Conservation (phyloP, 2,113 vertebrate species). For the Ailurus styani region DNA sequence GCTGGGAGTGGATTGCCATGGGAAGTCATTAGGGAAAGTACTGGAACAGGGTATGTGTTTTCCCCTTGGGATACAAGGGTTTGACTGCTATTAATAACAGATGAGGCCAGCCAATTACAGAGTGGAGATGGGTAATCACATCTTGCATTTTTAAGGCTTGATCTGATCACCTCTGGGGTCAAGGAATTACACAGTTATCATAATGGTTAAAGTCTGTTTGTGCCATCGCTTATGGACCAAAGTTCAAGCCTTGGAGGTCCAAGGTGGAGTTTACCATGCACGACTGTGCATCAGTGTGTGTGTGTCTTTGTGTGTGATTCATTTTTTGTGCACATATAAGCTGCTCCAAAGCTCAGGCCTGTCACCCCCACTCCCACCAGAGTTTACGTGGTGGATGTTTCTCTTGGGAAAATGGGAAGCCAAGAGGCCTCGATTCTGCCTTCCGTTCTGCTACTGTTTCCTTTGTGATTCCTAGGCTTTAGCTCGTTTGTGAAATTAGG, state of each 20-base stretch:
- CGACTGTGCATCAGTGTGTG: no score
- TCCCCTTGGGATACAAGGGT: neutral
- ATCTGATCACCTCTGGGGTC: conserved; percentile 43
- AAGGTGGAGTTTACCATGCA: neutral
- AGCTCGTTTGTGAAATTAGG: neutral
- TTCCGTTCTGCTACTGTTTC: neutral
- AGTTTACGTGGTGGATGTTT: neutral
- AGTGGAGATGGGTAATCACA: neutral
- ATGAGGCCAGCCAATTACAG: neutral
- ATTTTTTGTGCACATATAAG: neutral
- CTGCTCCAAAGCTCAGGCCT: neutral
- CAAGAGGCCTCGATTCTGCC: neutral
- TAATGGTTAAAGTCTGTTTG: neutral
- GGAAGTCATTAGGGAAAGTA: neutral
- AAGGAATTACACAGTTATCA: neutral
- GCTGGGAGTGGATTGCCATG: neutral
- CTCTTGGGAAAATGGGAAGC: neutral
- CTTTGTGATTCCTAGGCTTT: neutral
- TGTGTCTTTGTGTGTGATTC: neutral
- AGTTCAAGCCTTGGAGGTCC: neutral
- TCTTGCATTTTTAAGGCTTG: conserved; percentile 23
- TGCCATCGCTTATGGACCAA: neutral
- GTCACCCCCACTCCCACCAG: neutral
- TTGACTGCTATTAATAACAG: conserved; percentile 38
- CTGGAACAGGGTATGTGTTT: neutral